Evolutionary conservation across 1,140 invertebrate species (phyloP).

Genomic region (Leucophenga varia): DNA sequence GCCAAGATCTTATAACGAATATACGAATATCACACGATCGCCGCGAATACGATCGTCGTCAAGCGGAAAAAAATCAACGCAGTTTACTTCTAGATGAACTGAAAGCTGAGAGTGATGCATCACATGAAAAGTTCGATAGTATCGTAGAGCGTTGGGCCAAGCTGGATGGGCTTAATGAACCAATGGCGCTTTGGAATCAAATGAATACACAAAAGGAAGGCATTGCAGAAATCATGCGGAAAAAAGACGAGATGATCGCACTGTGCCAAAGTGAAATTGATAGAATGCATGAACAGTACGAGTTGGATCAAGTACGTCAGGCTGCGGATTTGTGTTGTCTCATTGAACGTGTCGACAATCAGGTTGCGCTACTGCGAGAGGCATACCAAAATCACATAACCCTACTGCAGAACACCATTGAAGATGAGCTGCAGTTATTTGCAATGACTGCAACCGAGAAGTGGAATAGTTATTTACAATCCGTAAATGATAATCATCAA

Average conservation of each 20-base stretch:
- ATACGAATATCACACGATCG: slow-evolving; percentile 73
- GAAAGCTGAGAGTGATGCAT: slow-evolving; percentile 30
- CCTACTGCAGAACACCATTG: slow-evolving; percentile 69
- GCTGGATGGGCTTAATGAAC: slow-evolving; percentile 73
- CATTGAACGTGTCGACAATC: slow-evolving; percentile 80
- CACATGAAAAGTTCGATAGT: slow-evolving; percentile 64
- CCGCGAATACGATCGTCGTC: slow-evolving; percentile 64
- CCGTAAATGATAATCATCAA: slow-evolving; percentile 66
- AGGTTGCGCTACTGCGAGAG: slow-evolving; percentile 72
- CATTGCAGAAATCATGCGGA: slow-evolving; percentile 70
- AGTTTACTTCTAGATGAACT: slow-evolving; percentile 26
- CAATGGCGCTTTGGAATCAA: slow-evolving; percentile 73
- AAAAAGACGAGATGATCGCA: slow-evolving; percentile 77
- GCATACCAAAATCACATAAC: slow-evolving; percentile 72
- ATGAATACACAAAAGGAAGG: slow-evolving; percentile 71
- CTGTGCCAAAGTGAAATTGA: slow-evolving; percentile 74
- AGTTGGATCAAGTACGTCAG: slow-evolving; percentile 68
- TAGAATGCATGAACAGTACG: slow-evolving; percentile 67
- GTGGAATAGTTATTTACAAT: slow-evolving; percentile 69
- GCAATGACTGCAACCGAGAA: slow-evolving; percentile 63
- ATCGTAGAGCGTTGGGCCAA: slow-evolving; percentile 74
- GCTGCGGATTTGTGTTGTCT: slow-evolving; percentile 58
- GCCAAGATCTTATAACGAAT: slow-evolving; percentile 72
- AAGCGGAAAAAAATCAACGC: slow-evolving; percentile 57
- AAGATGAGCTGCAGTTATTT: slow-evolving; percentile 63